These are phyloP conservation scores for Anolis apletophallus DNA, from an alignment of 2,797 vertebrate species.

Conservation along the genomic window DNA sequence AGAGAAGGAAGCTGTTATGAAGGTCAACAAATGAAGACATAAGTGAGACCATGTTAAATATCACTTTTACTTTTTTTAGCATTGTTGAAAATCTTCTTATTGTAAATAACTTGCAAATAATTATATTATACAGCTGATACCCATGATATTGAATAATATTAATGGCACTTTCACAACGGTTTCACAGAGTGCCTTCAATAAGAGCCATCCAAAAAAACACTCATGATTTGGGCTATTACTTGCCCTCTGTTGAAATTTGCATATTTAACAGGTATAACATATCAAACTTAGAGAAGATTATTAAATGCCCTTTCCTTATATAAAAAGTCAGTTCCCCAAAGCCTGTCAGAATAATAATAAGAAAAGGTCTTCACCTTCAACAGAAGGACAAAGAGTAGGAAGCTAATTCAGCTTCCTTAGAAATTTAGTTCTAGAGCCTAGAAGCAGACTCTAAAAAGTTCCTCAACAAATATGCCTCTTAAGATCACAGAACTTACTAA, in stretches of 20 bases:
- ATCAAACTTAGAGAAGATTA: conserved; percentile 16
- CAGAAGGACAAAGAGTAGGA: too few relatives aligned
- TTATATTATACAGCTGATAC: conserved; percentile 45
- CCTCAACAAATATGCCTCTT: too few relatives aligned
- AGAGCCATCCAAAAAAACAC: conserved; percentile 26
- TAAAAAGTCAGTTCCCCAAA: not conserved
- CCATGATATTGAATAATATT: conserved; percentile 41
- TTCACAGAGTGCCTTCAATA: conserved; percentile 54
- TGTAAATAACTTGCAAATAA: conserved; percentile 53
- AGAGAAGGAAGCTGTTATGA: not conserved
- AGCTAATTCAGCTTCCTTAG: too few relatives aligned
- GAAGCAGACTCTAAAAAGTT: too few relatives aligned
- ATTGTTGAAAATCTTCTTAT: conserved; percentile 37
- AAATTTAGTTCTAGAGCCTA: too few relatives aligned
- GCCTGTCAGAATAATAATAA: too few relatives aligned
- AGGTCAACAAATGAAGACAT: not conserved
- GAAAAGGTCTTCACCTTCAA: too few relatives aligned
- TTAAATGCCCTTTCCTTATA: not conserved
- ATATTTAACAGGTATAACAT: conserved; percentile 30
- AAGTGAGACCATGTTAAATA: conserved; percentile 7
- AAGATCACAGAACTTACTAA: too few relatives aligned
- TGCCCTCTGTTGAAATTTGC: conserved; percentile 8
- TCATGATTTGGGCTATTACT: conserved; percentile 18
- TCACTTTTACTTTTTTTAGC: conserved; percentile 35
- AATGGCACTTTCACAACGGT: conserved; percentile 60